A percentile compares a stretch with the other conserved stretches of the same genome.
Conservation (phyloP, 2,113 vertebrate genomes). For the Tachuris rubrigastra region DNA sequence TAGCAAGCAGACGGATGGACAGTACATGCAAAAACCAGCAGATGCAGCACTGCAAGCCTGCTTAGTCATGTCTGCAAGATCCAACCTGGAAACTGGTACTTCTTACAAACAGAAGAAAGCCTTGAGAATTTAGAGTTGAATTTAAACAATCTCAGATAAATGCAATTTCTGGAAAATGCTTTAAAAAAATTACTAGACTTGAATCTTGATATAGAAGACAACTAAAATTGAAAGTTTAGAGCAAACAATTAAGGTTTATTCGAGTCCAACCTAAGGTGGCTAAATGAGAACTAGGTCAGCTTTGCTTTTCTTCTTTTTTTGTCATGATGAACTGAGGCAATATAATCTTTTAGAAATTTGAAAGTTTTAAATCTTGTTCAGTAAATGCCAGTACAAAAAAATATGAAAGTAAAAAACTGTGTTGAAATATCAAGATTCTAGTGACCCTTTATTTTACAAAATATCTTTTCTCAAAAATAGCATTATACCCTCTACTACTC, state of each 20-base stretch:
- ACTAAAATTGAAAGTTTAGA: neutral
- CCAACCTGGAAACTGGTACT: neutral
- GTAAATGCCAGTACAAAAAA: neutral
- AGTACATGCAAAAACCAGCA: neutral
- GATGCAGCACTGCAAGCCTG: neutral
- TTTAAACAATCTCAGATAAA: neutral
- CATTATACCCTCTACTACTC: neutral
- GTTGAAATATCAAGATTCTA: neutral
- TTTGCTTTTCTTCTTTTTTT: neutral
- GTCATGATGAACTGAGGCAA: neutral
- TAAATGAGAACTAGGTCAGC: neutral
- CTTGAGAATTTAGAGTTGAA: neutral
- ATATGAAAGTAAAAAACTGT: neutral
- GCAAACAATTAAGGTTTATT: neutral
- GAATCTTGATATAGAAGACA: neutral
- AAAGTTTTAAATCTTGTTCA: neutral
- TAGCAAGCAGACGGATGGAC: neutral
- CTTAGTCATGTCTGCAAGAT: neutral
- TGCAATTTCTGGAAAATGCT: neutral
- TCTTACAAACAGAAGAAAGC: neutral
- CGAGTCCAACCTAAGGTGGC: neutral
- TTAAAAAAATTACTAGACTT: neutral
- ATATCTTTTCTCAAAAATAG: neutral
- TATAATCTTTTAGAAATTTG: neutral
- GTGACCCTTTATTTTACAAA: neutral